These are phyloP conservation scores for Channa maculata DNA, from an alignment of 2,113 vertebrate species.

Conservation along the genomic window DNA sequence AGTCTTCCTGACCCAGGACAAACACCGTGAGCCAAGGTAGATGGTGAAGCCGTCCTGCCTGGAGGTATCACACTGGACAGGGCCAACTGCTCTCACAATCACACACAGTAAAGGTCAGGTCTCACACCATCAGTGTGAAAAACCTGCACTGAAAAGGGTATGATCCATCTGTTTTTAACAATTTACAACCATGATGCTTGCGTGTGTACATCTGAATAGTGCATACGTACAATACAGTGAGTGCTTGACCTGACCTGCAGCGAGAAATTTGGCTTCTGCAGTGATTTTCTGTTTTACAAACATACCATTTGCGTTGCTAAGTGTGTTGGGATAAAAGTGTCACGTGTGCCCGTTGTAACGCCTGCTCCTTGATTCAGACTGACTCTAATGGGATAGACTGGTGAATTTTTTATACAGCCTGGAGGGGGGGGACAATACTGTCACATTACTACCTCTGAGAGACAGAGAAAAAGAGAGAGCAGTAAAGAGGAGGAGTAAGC, in stretches of 20 bases:
- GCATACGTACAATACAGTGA: neutral
- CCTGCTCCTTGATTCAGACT: constrained; percentile 78
- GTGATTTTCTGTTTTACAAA: constrained; percentile 74
- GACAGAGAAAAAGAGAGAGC: constrained; percentile 13
- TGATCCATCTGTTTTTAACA: constrained; percentile 47
- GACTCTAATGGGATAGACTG: constrained; percentile 85
- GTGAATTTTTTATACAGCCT: constrained; percentile 87
- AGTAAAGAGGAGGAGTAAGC: constrained; percentile 19
- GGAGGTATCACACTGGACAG: constrained; percentile 49
- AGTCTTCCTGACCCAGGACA: constrained; percentile 13
- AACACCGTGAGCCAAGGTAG: constrained; percentile 24
- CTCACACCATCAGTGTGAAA: constrained; percentile 70
- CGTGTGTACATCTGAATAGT: neutral
- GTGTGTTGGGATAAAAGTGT: constrained; percentile 64
- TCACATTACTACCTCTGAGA: constrained; percentile 63
- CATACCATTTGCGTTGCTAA: constrained; percentile 73
- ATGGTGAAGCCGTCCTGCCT: constrained; percentile 38
- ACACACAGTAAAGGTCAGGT: constrained; percentile 73
- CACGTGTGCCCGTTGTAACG: constrained; percentile 46
- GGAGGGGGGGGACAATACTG: constrained; percentile 74
- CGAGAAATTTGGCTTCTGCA: constrained; percentile 10
- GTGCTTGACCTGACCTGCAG: constrained; percentile 10
- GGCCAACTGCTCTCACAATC: constrained; percentile 49
- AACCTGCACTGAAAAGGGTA: constrained; percentile 55
- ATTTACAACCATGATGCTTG: constrained; percentile 10